These are phyloP conservation scores for Onchidella celtica DNA, from an alignment of 2,888 invertebrate species.

Conservation along the genomic window DNA sequence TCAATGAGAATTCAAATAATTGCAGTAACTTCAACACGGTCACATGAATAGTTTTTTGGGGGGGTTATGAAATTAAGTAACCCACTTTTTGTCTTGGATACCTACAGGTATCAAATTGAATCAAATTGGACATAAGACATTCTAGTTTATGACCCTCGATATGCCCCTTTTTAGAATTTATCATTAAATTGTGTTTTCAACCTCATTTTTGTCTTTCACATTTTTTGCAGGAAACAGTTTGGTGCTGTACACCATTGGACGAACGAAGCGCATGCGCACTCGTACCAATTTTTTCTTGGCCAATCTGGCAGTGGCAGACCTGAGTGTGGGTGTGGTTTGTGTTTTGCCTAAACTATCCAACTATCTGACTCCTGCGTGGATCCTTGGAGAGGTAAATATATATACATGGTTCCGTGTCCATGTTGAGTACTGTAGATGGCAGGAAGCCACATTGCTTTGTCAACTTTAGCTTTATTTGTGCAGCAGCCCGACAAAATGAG, in stretches of 20 bases:
- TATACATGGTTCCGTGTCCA: not conserved
- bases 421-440: not conserved
- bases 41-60: too few species aligned
- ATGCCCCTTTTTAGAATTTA: too few species aligned
- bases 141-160: too few species aligned
- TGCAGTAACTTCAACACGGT: too few species aligned
- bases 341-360: constrained; percentile 90
- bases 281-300: constrained; percentile 96
- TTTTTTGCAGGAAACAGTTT: constrained; percentile 88
- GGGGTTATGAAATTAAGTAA: too few species aligned
- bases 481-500: too few species aligned
- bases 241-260: constrained; percentile 91
- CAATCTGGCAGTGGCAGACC: constrained; percentile 93
- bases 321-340: constrained; percentile 94
- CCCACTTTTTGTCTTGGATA: too few species aligned
- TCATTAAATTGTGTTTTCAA: not conserved
- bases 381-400: constrained; percentile 83
- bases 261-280: constrained; percentile 90
- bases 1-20: too few species aligned
- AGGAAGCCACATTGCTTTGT: not conserved
- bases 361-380: constrained; percentile 81
- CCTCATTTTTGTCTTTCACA: not conserved
- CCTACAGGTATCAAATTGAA: too few species aligned
- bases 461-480: too few species aligned
- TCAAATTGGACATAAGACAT: too few species aligned